Evolutionary conservation across 2,797 vertebrate genomes (phyloP).

Genomic region (Tragelaphus oryx): DNA sequence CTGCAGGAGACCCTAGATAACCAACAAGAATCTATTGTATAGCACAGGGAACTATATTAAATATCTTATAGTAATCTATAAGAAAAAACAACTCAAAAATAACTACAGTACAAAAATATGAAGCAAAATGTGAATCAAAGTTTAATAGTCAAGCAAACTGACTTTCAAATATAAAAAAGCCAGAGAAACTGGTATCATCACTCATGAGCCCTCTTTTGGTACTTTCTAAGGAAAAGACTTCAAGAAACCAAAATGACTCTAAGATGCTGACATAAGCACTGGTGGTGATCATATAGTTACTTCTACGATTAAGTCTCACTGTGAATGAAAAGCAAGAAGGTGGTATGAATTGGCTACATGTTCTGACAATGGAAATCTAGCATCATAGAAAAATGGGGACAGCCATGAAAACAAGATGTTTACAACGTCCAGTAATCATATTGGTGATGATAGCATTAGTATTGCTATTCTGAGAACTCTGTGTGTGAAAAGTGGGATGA

Average conservation of each 20-base stretch:
- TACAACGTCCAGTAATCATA: too few relatives aligned
- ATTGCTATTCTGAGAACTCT: background rate
- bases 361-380: rapidly evolving
- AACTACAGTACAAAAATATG: background rate
- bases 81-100: background rate
- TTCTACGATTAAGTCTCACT: background rate
- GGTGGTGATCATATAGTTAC: background rate
- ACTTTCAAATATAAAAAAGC: background rate
- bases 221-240: too few relatives aligned
- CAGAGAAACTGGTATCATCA: background rate
- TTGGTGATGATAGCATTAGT: background rate
- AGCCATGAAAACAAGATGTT: background rate
- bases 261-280: too few relatives aligned
- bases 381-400: background rate
- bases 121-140: background rate
- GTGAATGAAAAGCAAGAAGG: background rate
- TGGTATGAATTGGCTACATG: background rate
- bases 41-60: background rate
- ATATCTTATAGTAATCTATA: background rate
- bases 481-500: background rate
- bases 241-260: background rate
- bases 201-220: background rate
- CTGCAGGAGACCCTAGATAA: background rate
- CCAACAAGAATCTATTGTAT: background rate
- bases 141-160: background rate